Conservation (phyloP, 2,113 vertebrate species). For the Chaetura pelagica region DNA sequence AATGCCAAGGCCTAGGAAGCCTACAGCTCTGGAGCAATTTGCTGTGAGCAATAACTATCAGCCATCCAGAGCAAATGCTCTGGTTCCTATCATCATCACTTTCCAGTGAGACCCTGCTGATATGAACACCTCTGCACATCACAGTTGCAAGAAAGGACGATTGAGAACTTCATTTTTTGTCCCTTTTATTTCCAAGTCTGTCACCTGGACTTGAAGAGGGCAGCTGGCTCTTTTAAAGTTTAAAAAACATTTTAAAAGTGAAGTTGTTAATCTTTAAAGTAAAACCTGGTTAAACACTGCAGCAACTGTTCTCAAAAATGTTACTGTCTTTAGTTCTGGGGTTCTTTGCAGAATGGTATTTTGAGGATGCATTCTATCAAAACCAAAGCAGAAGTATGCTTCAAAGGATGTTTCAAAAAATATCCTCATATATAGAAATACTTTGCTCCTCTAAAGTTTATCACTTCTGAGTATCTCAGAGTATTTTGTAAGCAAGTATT, state of each 20-base stretch:
- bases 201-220: background rate
- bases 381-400: background rate
- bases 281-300: background rate
- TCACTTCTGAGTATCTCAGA: background rate
- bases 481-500: background rate
- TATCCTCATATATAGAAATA: background rate
- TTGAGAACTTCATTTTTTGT: background rate
- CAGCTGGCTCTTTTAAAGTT: accelerated
- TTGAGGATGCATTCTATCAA: background rate
- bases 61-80: background rate
- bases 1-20: background rate
- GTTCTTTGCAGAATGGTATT: background rate
- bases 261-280: background rate
- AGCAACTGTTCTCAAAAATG: background rate
- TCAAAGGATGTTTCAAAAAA: background rate
- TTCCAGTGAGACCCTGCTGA: background rate
- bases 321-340: background rate
- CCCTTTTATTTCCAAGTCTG: background rate
- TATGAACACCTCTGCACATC: background rate
- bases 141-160: background rate
- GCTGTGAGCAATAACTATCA: background rate
- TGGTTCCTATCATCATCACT: accelerated
- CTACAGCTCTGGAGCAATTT: background rate
- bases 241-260: background rate
- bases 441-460: background rate